These are phyloP conservation scores for Mobula birostris DNA, from an alignment of 2,113 vertebrate species.

Conservation along the genomic window DNA sequence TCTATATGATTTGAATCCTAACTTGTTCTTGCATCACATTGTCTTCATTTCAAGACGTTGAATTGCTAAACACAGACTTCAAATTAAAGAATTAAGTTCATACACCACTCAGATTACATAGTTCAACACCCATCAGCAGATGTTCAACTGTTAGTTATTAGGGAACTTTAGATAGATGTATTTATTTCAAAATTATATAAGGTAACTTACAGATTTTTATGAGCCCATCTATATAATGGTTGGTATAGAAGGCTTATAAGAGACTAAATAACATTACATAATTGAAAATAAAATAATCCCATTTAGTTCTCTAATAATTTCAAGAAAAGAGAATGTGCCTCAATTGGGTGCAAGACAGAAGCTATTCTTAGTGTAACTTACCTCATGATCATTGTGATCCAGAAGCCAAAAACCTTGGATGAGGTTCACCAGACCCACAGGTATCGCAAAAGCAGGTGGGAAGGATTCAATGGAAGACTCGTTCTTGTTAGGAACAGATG, in stretches of 20 bases:
- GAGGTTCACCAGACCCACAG: slow-evolving; percentile 79
- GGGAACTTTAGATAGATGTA: no score
- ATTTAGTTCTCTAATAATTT: not conserved
- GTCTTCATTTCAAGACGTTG: not conserved
- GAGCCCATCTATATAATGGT: not conserved
- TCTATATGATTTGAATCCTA: not conserved
- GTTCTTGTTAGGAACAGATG: slow-evolving; percentile 72
- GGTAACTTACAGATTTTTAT: no score
- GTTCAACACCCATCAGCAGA: not conserved
- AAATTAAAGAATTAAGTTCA: not conserved
- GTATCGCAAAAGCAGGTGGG: slow-evolving; percentile 78
- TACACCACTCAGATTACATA: not conserved
- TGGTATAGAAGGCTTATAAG: not conserved
- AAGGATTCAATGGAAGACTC: slow-evolving; percentile 76
- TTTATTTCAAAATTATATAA: no score
- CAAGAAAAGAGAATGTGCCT: not conserved
- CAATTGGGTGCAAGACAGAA: no score
- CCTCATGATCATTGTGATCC: slow-evolving; percentile 85
- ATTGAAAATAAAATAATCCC: not conserved
- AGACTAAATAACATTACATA: not conserved
- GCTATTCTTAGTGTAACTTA: slow-evolving; percentile 47
- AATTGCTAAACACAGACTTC: no score
- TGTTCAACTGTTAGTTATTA: no score
- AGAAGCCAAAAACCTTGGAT: slow-evolving; percentile 88
- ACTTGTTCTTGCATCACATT: not conserved